A percentile compares a stretch with the other conserved stretches of the same genome.
Conservation (phyloP, 2,888 invertebrate species). For the Tiphia femorata region DNA sequence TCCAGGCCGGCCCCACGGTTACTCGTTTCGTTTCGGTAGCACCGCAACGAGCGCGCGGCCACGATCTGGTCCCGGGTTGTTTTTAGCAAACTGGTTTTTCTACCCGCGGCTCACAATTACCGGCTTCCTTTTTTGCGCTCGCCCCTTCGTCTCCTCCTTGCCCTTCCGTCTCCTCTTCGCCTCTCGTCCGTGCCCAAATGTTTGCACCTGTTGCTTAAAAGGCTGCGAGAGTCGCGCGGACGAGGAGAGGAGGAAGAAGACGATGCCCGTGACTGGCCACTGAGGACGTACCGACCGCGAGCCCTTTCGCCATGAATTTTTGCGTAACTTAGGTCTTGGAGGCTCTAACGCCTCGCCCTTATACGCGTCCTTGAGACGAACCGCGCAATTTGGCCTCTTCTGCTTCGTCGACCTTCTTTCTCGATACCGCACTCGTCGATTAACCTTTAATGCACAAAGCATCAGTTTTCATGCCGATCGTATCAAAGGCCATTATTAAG, state of each 20-base stretch:
- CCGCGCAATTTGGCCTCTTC: too few relatives aligned
- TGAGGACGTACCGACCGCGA: background rate
- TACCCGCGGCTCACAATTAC: conserved; percentile 55
- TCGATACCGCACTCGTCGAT: too few relatives aligned
- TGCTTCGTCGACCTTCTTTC: too few relatives aligned
- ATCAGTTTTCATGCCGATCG: too few relatives aligned
- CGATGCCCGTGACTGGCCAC: background rate
- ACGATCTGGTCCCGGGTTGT: conserved; percentile 56
- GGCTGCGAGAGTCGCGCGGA: conserved; percentile 36
- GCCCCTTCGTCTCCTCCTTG: conserved; percentile 8
- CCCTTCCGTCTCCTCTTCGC: conserved; percentile 11
- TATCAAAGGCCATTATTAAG: too few relatives aligned
- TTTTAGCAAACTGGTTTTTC: conserved; percentile 65
- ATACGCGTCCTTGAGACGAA: too few relatives aligned
- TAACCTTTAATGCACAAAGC: too few relatives aligned
- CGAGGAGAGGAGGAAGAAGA: conserved; percentile 8
- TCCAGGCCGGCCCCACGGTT: too few relatives aligned
- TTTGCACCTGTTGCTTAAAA: conserved; percentile 59
- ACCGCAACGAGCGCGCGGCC: conserved; percentile 43
- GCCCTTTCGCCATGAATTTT: background rate
- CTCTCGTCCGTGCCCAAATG: conserved; percentile 37
- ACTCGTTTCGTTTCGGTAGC: conserved; percentile 51
- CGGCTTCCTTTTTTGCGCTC: conserved; percentile 50
- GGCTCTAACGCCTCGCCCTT: too few relatives aligned
- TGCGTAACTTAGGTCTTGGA: conserved; percentile 3